These are phyloP conservation scores for Ia io DNA, from an alignment of 2,113 vertebrate species.

Conservation along the genomic window DNA sequence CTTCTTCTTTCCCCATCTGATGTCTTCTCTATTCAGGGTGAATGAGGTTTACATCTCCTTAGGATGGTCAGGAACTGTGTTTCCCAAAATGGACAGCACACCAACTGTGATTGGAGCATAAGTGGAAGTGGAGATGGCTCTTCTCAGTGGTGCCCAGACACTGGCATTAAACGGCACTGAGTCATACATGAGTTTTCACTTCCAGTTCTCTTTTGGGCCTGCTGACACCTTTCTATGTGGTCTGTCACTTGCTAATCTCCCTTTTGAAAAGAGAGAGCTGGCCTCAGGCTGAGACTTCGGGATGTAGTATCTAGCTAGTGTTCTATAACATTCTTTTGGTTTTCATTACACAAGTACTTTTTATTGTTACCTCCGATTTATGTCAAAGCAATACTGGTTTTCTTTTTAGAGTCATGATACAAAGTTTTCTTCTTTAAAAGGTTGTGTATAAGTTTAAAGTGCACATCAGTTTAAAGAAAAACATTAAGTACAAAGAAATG, in stretches of 20 bases:
- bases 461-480: background rate
- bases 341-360: constrained; percentile 45
- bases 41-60: background rate
- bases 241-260: constrained; percentile 7
- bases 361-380: constrained; percentile 37
- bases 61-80: background rate
- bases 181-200: background rate
- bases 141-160: background rate
- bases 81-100: background rate
- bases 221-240: constrained; percentile 19
- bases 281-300: background rate
- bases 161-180: background rate
- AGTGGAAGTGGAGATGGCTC: background rate
- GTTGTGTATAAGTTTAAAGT: background rate
- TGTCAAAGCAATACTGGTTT: background rate
- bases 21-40: background rate
- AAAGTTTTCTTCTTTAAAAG: constrained; percentile 47
- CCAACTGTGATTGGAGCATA: background rate
- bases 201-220: background rate
- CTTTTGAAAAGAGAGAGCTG: background rate
- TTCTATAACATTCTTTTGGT: background rate
- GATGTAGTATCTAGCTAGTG: background rate
- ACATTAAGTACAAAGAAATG: background rate
- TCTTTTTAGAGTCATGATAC: background rate
- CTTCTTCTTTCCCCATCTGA: background rate